These are phyloP conservation scores for Denticeps clupeoides DNA, from an alignment of 2,797 vertebrate genomes.

Conservation along the genomic window DNA sequence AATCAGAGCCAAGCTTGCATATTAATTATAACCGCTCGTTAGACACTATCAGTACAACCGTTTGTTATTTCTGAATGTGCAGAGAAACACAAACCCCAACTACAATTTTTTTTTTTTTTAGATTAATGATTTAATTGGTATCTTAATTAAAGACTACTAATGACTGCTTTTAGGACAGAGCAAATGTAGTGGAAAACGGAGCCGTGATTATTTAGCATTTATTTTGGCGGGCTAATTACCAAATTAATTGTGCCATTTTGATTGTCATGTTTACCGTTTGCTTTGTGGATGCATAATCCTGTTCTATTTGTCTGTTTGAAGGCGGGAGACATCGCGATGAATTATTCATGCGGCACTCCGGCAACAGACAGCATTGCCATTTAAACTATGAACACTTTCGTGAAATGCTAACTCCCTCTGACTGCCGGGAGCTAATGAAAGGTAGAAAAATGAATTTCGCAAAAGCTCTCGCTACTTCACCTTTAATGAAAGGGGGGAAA, in stretches of 20 bases:
- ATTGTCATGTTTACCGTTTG: constrained; percentile 52
- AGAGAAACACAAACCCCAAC: no score
- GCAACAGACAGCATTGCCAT: constrained; percentile 50
- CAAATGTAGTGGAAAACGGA: constrained; percentile 3
- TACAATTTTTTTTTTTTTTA: no score
- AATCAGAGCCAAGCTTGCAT: no score
- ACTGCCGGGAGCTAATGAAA: constrained; percentile 39
- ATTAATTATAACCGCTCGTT: no score
- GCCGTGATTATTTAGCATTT: constrained; percentile 41
- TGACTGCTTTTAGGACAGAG: constrained; percentile 1
- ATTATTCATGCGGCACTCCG: constrained; percentile 55
- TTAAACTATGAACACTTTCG: constrained; percentile 61
- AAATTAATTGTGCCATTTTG: constrained; percentile 52
- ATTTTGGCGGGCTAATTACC: constrained; percentile 53
- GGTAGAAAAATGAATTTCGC: constrained; percentile 36
- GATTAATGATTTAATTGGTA: constrained; percentile 1
- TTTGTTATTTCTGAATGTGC: no score
- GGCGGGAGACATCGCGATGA: constrained; percentile 45
- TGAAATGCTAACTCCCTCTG: constrained; percentile 47
- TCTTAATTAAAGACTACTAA: constrained; percentile 7
- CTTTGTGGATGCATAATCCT: constrained; percentile 40
- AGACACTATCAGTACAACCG: no score
- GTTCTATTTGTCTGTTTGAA: constrained; percentile 55
- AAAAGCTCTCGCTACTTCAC: constrained; percentile 37
- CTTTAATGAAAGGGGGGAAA: constrained; percentile 38